Conservation (phyloP, 2,797 vertebrate species). For the Danio jaintianensis region DNA sequence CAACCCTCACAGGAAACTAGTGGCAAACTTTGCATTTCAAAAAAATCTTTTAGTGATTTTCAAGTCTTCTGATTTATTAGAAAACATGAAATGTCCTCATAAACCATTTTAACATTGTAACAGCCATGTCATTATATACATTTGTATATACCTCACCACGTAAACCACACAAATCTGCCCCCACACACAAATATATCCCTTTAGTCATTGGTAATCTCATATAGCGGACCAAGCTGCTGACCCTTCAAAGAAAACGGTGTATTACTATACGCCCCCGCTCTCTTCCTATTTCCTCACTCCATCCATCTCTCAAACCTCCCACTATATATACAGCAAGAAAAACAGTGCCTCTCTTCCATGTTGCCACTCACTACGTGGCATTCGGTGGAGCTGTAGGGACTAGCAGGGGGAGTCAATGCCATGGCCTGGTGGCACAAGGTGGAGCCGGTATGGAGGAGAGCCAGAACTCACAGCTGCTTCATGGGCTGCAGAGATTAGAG, state of each 20-base stretch:
- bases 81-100: no score
- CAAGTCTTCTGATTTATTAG: no score
- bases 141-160: no score
- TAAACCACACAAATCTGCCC: no score
- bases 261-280: not conserved
- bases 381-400: constrained; percentile 22
- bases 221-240: not conserved
- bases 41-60: no score
- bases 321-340: not conserved
- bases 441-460: constrained; percentile 38
- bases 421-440: constrained; percentile 41
- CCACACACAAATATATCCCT: not conserved
- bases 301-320: constrained; percentile 7
- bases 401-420: constrained; percentile 29
- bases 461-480: constrained; percentile 55
- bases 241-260: not conserved
- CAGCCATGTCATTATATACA: no score
- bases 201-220: not conserved
- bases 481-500: constrained; percentile 51
- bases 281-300: not conserved
- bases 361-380: not conserved
- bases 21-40: no score
- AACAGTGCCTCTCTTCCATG: not conserved
- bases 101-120: no score
- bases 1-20: no score